Evolutionary conservation across 1,140 invertebrate genomes (phyloP).

Genomic region (Sycophaga agraensis): DNA sequence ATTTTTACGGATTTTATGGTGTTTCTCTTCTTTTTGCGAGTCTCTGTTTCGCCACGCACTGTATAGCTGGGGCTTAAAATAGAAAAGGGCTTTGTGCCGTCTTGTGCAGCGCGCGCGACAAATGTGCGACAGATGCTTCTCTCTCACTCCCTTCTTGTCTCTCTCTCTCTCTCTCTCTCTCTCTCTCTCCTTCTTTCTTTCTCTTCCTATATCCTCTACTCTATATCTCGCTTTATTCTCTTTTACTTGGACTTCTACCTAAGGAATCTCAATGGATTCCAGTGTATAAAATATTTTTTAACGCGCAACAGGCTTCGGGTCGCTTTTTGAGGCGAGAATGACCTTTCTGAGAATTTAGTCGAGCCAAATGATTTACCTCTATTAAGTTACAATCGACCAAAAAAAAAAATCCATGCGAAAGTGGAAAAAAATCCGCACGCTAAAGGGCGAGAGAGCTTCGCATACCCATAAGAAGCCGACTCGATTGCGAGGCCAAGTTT

Average conservation of each 20-base stretch:
- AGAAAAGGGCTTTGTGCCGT: conserved; percentile 17
- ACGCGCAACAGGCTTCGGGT: too few species aligned
- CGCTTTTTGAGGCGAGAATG: too few species aligned
- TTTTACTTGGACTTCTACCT: background rate
- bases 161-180: conserved; percentile 2
- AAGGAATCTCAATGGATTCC: conserved; percentile 5
- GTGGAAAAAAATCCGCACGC: too few species aligned
- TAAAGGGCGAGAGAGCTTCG: too few species aligned
- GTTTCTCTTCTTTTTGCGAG: conserved; percentile 16
- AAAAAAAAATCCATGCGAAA: too few species aligned
- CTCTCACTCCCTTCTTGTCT: background rate
- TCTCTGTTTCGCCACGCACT: too few species aligned
- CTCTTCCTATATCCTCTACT: conserved; percentile 3
- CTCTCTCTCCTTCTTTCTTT: conserved; percentile 1
- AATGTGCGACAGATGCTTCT: conserved; percentile 32
- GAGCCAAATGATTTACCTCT: too few species aligned
- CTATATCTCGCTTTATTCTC: conserved; percentile 21
- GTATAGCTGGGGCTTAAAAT: conserved; percentile 27
- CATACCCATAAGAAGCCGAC: too few species aligned
- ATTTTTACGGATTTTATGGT: conserved; percentile 8
- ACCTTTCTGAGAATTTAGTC: too few species aligned
- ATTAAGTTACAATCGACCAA: too few species aligned
- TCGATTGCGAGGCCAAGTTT: too few species aligned
- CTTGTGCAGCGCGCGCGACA: conserved; percentile 12
- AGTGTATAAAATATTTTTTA: too few species aligned